Base-by-base conservation (phyloP, 37 sponge, comb jelly and placozoan genomes). In the Crambe crambe region DNA sequence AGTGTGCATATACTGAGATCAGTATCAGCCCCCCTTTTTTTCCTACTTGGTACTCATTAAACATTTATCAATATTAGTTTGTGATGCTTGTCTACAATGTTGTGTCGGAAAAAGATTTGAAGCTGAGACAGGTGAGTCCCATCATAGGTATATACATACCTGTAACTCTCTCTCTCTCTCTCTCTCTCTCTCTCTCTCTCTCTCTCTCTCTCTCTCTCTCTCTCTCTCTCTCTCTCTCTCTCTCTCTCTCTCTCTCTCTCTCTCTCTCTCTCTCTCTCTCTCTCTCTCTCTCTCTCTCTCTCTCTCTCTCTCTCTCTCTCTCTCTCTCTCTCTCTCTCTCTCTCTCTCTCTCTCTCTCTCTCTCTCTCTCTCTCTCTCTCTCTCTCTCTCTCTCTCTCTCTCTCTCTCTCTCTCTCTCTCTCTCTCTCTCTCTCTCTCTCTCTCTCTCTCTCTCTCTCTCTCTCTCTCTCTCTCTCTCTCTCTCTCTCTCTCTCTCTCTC, bases 31-130 rank as follows among this genome's bases (percentile, higher is more conserved):
- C n/a, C n/a, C n/a, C n/a, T n/a, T n/a, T n/a, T n/a, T n/a, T n/a
- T n/a, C n/a, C n/a, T n/a, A n/a, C n/a, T n/a, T n/a, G n/a, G n/a
- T n/a, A n/a, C n/a, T n/a, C n/a, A n/a, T n/a, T n/a, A n/a, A n/a
- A n/a, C n/a, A n/a, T n/a, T n/a, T n/a, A n/a, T n/a, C 47, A 69
- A 18, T 56, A 66, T 9, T 20, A 88, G 93, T 92, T 92, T 72
- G 78, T 92, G 21, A 88, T 92, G 84, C 80, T 92, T 78, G 37
- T 92, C 69, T 92, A 92, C 79, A 92, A 92, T 77, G 78, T 92
- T 35, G 93, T 92, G 57, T 81, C 81, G 17, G 93, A 92, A 71
- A 92, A 92, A 37, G 93, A 92, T 63, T 80, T 92, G 29, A 88
- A 92, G 56, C 73, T 92, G 68, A 81, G 93, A 81, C 93, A 87